Evolutionary conservation across 1,140 invertebrate species (phyloP).

Genomic region (Lasioglossum baleicum): DNA sequence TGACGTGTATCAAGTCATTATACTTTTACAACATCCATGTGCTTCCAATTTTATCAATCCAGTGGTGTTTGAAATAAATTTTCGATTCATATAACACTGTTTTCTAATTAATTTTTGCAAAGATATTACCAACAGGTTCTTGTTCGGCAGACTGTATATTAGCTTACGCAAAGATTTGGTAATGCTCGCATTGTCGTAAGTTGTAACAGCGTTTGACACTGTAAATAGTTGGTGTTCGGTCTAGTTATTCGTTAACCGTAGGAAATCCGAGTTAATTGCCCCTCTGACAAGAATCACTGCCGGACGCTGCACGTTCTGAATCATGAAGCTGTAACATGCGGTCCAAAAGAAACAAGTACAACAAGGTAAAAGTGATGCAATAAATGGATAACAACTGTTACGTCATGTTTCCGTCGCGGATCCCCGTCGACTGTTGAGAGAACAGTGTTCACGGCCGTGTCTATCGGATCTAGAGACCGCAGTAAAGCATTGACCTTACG

Average conservation of each 20-base stretch:
- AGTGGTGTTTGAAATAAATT: too few relatives aligned
- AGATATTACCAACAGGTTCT: too few relatives aligned
- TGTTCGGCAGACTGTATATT: too few relatives aligned
- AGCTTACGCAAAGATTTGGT: too few relatives aligned
- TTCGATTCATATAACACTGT: too few relatives aligned
- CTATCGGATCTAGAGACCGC: conserved; percentile 39
- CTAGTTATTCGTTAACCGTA: background rate
- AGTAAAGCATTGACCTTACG: conserved; percentile 41
- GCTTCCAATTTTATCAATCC: too few relatives aligned
- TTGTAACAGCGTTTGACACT: background rate
- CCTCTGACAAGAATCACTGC: background rate
- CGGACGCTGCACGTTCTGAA: conserved; percentile 4
- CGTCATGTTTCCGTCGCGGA: conserved; percentile 46
- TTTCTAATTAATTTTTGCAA: too few relatives aligned
- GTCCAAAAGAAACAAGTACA: conserved; percentile 32
- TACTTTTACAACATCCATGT: too few relatives aligned
- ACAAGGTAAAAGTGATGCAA: conserved; percentile 51
- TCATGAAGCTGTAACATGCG: conserved; percentile 10
- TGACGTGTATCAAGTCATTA: too few relatives aligned
- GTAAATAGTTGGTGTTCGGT: background rate
- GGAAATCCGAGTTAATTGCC: background rate
- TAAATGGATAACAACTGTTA: conserved; percentile 48
- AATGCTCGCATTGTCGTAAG: too few relatives aligned
- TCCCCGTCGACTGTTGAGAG: conserved; percentile 11
- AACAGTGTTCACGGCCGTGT: conserved; percentile 45